Conservation (phyloP, 1,140 invertebrate genomes). For the Pseudomyrmex pallidus region DNA sequence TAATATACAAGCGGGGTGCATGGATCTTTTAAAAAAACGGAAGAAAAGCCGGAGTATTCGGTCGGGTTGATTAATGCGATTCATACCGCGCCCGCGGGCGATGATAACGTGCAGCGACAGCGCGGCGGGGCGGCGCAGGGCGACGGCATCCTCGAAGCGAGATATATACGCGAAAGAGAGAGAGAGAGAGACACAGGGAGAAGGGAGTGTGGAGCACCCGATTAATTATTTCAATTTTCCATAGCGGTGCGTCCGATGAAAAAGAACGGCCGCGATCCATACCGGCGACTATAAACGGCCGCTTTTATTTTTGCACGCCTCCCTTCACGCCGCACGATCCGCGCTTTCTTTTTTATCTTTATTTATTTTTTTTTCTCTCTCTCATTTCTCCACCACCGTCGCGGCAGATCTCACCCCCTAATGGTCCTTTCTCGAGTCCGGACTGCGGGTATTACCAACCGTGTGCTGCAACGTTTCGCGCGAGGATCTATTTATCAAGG, state of each 20-base stretch:
- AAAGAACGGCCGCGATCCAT: conserved; percentile 27
- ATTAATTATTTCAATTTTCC: conserved; percentile 61
- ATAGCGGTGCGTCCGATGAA: conserved; percentile 32
- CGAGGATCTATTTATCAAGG: conserved; percentile 68
- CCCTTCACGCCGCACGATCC: background rate
- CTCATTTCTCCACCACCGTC: background rate
- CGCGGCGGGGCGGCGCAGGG: background rate
- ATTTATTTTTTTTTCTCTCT: background rate
- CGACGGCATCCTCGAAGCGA: background rate
- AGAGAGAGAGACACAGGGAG: too few relatives aligned
- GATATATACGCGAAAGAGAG: background rate
- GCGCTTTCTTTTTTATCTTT: background rate
- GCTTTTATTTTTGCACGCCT: conserved; percentile 49
- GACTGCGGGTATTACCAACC: conserved; percentile 1
- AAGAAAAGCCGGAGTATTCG: conserved; percentile 12
- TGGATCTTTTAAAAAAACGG: conserved; percentile 23
- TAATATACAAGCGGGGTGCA: conserved; percentile 4
- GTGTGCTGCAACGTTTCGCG: conserved; percentile 45
- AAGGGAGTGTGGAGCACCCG: background rate
- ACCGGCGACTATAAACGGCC: conserved; percentile 33
- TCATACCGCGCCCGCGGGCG: background rate
- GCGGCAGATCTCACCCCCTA: conserved; percentile 48
- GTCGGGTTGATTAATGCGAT: conserved; percentile 45
- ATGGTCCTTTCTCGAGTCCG: conserved; percentile 57
- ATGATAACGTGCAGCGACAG: background rate